Conservation (phyloP, 2,888 invertebrate species). For the Mythimna impura region DNA sequence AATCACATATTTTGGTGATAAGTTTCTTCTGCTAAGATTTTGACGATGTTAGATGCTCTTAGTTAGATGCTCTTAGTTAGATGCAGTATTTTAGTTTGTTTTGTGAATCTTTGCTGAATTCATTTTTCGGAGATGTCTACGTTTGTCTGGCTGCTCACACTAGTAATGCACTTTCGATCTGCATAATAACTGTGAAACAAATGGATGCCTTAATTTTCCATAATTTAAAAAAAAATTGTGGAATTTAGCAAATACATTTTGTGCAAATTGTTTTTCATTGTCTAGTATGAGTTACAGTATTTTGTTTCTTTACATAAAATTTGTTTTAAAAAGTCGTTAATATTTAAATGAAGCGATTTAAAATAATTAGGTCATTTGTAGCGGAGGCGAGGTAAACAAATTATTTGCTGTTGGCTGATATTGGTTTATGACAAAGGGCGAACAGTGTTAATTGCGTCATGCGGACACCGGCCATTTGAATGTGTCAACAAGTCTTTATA, state of each 20-base stretch:
- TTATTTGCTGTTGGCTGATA: constrained; percentile 71
- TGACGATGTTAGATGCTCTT: not conserved
- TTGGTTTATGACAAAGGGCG: constrained; percentile 75
- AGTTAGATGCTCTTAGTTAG: not conserved
- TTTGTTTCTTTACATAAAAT: not conserved
- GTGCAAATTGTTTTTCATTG: constrained; percentile 5
- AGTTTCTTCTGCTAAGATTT: constrained; percentile 8
- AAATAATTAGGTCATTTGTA: constrained; percentile 47
- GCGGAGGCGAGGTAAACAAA: constrained; percentile 68
- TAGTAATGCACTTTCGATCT: constrained; percentile 5
- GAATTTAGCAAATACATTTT: not conserved
- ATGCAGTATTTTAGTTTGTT: not conserved
- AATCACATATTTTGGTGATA: constrained; percentile 22
- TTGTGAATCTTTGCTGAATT: not conserved
- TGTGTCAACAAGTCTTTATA: constrained; percentile 36
- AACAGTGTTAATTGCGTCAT: constrained; percentile 74
- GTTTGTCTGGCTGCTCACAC: not conserved
- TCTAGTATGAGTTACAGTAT: not conserved
- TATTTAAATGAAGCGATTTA: constrained; percentile 26
- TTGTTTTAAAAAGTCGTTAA: constrained; percentile 7
- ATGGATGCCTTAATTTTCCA: not conserved
- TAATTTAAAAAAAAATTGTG: not conserved
- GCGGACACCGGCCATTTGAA: constrained; percentile 62
- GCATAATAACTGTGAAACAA: constrained; percentile 9
- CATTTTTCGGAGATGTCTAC: not conserved